These are phyloP conservation scores for Spatulosminthurus flaviceps DNA, from an alignment of 2,888 invertebrate genomes.

Conservation along the genomic window DNA sequence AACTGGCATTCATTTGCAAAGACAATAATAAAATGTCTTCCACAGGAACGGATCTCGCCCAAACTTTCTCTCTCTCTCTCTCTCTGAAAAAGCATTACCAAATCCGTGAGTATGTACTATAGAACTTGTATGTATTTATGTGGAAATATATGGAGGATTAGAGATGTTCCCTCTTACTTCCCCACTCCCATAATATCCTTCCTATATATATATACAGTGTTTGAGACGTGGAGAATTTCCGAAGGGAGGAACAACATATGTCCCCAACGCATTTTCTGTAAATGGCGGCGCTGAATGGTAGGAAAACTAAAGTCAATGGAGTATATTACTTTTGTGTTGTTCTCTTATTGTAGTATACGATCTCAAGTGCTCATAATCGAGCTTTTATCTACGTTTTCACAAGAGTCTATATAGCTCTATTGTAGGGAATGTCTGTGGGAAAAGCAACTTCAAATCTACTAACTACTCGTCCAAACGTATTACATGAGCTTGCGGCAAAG, in stretches of 20 bases:
- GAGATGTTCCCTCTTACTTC: too few species aligned
- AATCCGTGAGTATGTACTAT: too few species aligned
- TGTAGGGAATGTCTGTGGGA: background rate
- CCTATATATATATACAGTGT: background rate
- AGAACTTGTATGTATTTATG: too few species aligned
- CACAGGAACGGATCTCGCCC: slow-evolving; percentile 23
- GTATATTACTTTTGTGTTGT: slow-evolving; percentile 4
- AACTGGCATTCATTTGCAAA: slow-evolving; percentile 37
- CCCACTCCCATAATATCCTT: too few species aligned
- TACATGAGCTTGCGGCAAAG: slow-evolving; percentile 7
- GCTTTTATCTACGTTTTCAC: slow-evolving; percentile 7
- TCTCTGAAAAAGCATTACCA: background rate
- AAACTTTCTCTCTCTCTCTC: background rate
- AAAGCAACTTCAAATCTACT: background rate
- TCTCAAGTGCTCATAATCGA: slow-evolving; percentile 27
- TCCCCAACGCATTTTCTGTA: too few species aligned
- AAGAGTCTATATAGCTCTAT: background rate
- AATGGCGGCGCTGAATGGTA: background rate
- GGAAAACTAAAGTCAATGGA: slow-evolving; percentile 15
- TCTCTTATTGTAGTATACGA: background rate
- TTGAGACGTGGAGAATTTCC: too few species aligned
- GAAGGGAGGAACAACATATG: too few species aligned
- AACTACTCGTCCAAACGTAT: background rate
- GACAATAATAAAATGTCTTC: slow-evolving; percentile 41
- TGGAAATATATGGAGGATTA: too few species aligned